Evolutionary conservation across 2,797 vertebrate species (phyloP).

Genomic region (Nyctibius grandis): DNA sequence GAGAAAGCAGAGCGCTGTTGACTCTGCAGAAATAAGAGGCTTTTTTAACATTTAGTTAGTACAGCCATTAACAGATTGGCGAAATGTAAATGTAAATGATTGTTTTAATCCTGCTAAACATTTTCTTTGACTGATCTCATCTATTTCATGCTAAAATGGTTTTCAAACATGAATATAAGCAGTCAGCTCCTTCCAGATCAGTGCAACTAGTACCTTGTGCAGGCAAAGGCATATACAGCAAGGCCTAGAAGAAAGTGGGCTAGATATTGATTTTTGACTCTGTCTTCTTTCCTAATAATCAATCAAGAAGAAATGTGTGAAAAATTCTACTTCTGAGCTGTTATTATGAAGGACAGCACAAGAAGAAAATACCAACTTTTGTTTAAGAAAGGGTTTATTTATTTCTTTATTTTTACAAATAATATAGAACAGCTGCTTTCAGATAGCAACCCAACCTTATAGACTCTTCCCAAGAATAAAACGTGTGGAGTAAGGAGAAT

Average conservation of each 20-base stretch:
- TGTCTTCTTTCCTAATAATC: not conserved
- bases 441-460: not conserved
- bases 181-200: not conserved
- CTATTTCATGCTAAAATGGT: not conserved
- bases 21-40: not conserved
- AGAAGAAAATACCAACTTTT: not conserved
- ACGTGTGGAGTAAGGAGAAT: not conserved
- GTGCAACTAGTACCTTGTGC: not conserved
- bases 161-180: not conserved
- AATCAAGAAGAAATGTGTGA: not conserved
- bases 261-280: not conserved
- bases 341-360: not conserved
- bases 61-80: not conserved
- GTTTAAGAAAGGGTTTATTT: not conserved
- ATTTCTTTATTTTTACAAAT: not conserved
- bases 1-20: slow-evolving; percentile 1
- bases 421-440: not conserved
- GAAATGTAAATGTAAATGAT: not conserved
- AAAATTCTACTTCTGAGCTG: not conserved
- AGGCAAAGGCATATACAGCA: not conserved
- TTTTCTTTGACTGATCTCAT: slow-evolving; percentile 16
- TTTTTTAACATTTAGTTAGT: not conserved
- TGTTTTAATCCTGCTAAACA: slow-evolving; percentile 26
- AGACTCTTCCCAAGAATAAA: slow-evolving; percentile 13
- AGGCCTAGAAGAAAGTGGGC: not conserved